These are phyloP conservation scores for Brachionus rubens DNA, from an alignment of 1,140 invertebrate genomes.

Conservation along the genomic window DNA sequence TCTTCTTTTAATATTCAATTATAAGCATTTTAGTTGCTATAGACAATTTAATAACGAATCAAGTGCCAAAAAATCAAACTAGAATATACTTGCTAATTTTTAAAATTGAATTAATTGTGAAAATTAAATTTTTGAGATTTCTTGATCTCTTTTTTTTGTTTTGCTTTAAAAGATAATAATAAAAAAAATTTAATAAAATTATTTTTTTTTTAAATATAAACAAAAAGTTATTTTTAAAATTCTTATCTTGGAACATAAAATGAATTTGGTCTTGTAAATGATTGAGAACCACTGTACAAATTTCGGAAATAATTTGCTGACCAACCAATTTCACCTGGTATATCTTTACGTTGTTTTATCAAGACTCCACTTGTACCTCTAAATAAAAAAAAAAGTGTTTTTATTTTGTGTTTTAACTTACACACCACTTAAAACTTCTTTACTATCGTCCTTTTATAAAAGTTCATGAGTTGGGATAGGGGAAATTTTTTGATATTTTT, in stretches of 20 bases:
- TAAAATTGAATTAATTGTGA: no score
- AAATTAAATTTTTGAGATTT: no score
- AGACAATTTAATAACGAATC: not conserved
- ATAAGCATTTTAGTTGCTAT: constrained; percentile 25
- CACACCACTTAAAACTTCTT: no score
- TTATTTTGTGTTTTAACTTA: no score
- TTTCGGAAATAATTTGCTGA: constrained; percentile 34
- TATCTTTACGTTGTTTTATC: constrained; percentile 24
- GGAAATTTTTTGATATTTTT: no score
- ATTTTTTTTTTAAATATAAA: constrained; percentile 18
- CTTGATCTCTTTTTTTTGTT: no score
- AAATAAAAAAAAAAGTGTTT: no score
- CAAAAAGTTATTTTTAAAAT: not conserved
- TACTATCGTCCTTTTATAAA: no score
- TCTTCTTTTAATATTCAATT: constrained; percentile 57
- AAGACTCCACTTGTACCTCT: constrained; percentile 26
- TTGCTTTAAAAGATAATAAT: no score
- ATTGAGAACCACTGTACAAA: constrained; percentile 37
- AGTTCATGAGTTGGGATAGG: no score
- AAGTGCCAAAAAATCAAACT: not conserved
- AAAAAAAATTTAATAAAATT: constrained; percentile 6
- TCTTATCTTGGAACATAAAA: constrained; percentile 7
- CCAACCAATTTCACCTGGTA: constrained; percentile 44
- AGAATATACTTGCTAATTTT: no score
- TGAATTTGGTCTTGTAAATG: constrained; percentile 41